phyloP scores from a whole-genome alignment of 2,113 vertebrate species.

The Stigmatopora argus region DNA sequence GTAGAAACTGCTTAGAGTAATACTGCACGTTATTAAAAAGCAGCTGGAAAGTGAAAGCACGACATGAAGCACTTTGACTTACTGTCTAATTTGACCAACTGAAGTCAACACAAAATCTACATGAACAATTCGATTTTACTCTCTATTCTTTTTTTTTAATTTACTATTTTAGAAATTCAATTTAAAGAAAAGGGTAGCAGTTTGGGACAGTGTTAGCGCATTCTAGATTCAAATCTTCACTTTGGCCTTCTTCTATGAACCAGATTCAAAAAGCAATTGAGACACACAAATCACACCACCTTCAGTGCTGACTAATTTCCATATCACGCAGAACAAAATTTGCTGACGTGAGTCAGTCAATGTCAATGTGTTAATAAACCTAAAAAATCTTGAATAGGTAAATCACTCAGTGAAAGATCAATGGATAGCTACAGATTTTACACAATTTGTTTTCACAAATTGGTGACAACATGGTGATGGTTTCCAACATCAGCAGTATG shows the following conservation, averaged over 20 bases:
- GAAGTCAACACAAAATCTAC: conserved; percentile 2
- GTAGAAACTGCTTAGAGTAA: conserved; percentile 59
- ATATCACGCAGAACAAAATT: too few relatives aligned
- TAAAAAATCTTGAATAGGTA: too few relatives aligned
- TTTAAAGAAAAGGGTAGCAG: conserved; percentile 20
- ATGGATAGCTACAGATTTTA: too few relatives aligned
- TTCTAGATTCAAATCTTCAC: conserved; percentile 68
- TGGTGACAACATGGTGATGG: too few relatives aligned
- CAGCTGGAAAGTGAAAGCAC: conserved; percentile 42
- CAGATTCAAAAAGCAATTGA: too few relatives aligned
- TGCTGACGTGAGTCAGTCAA: too few relatives aligned
- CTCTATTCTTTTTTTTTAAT: not conserved
- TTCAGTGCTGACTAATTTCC: too few relatives aligned
- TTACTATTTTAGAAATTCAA: conserved; percentile 74
- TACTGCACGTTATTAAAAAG: conserved; percentile 42
- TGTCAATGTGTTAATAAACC: too few relatives aligned
- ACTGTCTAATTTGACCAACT: conserved; percentile 32
- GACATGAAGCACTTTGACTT: conserved; percentile 24
- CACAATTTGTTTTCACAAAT: too few relatives aligned
- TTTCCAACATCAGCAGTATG: too few relatives aligned
- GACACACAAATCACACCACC: too few relatives aligned
- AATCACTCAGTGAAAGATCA: too few relatives aligned
- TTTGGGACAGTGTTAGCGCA: conserved; percentile 31
- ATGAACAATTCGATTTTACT: not conserved
- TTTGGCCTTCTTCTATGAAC: conserved; percentile 15